Evolutionary conservation across 1,140 invertebrate species (phyloP).

Genomic region (Drosophila mauritiana): DNA sequence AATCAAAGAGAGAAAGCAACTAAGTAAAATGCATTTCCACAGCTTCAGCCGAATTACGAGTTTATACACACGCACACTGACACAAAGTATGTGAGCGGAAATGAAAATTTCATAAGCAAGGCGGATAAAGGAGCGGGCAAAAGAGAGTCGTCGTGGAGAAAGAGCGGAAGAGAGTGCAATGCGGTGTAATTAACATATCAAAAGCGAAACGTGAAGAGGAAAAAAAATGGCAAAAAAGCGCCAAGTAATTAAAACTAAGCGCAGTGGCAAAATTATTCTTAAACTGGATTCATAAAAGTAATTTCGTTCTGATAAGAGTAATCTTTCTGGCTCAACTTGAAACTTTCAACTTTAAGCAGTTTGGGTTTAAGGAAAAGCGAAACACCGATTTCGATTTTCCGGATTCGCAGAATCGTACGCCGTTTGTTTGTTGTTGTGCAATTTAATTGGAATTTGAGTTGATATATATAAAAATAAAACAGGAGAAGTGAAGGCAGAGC

Average conservation of each 20-base stretch:
- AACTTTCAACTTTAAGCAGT: background rate
- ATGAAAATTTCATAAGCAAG: conserved; percentile 24
- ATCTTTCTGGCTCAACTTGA: conserved; percentile 8
- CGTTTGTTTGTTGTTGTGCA: conserved; percentile 8
- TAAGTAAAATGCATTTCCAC: conserved; percentile 8
- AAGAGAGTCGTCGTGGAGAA: background rate
- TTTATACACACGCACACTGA: conserved; percentile 12
- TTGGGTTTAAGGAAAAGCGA: conserved; percentile 1
- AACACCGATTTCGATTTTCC: background rate
- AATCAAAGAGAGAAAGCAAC: conserved; percentile 10
- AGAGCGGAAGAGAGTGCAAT: conserved; percentile 16
- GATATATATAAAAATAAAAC: background rate
- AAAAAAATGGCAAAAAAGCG: background rate
- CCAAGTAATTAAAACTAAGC: conserved; percentile 37
- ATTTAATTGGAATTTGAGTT: conserved; percentile 24
- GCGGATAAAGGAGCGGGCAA: conserved; percentile 7
- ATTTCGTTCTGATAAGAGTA: conserved; percentile 1
- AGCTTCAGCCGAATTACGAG: conserved; percentile 30
- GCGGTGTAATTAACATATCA: conserved; percentile 67
- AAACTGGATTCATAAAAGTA: conserved; percentile 12
- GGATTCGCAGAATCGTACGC: background rate
- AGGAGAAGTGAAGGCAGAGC: background rate
- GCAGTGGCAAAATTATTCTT: conserved; percentile 7
- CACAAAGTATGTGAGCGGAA: conserved; percentile 18
- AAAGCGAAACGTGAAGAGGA: conserved; percentile 29